A percentile compares a stretch with the other conserved stretches of the same genome.
These are phyloP conservation scores for Sarcophaga carnaria DNA, from an alignment of 2,888 invertebrate genomes.

Conservation along the genomic window DNA sequence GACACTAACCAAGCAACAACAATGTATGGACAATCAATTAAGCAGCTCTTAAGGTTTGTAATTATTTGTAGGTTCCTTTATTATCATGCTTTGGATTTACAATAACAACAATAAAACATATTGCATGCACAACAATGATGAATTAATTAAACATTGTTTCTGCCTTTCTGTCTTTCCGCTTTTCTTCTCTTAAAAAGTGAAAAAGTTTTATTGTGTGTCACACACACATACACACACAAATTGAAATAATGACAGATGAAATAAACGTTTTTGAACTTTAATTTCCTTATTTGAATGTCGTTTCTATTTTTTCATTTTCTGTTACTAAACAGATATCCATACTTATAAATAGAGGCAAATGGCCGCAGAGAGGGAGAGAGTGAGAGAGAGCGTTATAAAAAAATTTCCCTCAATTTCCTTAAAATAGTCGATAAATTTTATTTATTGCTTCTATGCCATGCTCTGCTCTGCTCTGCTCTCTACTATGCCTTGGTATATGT, in stretches of 20 bases:
- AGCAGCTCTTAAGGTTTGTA: not conserved
- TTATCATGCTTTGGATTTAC: not conserved
- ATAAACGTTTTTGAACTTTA: constrained; percentile 1
- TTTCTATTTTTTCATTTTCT: not conserved
- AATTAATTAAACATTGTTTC: not conserved
- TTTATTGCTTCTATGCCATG: not conserved
- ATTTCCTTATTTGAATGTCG: constrained; percentile 9
- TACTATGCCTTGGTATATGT: no score
- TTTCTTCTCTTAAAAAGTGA: not conserved
- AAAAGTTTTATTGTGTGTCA: not conserved
- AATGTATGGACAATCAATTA: not conserved
- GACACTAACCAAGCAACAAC: not conserved
- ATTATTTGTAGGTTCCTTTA: not conserved
- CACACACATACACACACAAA: not conserved
- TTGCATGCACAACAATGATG: not conserved
- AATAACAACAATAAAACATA: not conserved
- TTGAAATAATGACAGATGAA: not conserved
- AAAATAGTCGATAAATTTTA: not conserved
- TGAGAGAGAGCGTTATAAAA: not conserved
- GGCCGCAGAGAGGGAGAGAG: not conserved
- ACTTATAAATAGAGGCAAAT: not conserved
- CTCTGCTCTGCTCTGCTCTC: no score
- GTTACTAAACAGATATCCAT: not conserved
- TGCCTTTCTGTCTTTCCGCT: not conserved
- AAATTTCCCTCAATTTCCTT: constrained; percentile 17